Conservation (phyloP, 2,888 invertebrate genomes). For the Hedya salicella region DNA sequence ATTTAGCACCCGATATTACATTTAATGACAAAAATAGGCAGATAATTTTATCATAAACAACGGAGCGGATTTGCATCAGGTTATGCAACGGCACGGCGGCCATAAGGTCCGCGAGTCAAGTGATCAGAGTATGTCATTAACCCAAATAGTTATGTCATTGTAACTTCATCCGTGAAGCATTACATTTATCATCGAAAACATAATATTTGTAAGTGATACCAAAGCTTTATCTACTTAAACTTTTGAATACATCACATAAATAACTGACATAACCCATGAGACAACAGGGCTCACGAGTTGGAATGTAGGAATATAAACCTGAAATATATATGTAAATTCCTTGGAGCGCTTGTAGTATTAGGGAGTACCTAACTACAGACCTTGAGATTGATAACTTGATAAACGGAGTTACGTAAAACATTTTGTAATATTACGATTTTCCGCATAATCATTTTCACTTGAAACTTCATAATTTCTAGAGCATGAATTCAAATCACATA, state of each 20-base stretch:
- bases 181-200: slow-evolving; percentile 42
- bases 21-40: slow-evolving; percentile 53
- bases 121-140: slow-evolving; percentile 55
- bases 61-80: slow-evolving; percentile 51
- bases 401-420: slow-evolving; percentile 33
- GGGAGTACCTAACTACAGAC: slow-evolving; percentile 20
- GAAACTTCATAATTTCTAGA: slow-evolving; percentile 5
- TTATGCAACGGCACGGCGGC: slow-evolving; percentile 54
- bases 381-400: slow-evolving; percentile 27
- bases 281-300: background rate
- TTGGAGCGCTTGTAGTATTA: slow-evolving; percentile 6
- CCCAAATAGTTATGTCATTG: slow-evolving; percentile 54
- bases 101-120: slow-evolving; percentile 47
- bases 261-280: background rate
- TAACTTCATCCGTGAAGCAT: slow-evolving; percentile 42
- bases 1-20: slow-evolving; percentile 51
- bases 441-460: slow-evolving; percentile 19
- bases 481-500: slow-evolving; percentile 23
- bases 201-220: background rate
- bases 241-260: too few relatives aligned
- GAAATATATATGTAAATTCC: slow-evolving; percentile 34
- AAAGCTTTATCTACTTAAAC: background rate
- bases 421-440: slow-evolving; percentile 15
- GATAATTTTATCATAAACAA: slow-evolving; percentile 45
- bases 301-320: background rate